These are phyloP conservation scores for Megaceryle maxima DNA, from an alignment of 2,113 vertebrate species.

Conservation along the genomic window DNA sequence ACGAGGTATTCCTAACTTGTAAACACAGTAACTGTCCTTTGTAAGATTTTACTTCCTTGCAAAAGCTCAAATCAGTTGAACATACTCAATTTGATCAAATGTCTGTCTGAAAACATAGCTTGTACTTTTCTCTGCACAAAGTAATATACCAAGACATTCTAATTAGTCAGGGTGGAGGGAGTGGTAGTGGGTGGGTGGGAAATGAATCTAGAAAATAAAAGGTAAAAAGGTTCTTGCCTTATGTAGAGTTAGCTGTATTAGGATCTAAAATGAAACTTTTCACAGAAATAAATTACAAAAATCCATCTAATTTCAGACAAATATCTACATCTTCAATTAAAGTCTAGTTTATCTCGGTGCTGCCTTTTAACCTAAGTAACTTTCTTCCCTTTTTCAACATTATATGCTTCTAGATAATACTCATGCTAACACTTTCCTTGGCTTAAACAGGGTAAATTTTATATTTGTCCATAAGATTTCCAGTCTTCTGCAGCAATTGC, in stretches of 20 bases:
- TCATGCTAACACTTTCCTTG: not conserved
- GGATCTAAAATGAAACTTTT: not conserved
- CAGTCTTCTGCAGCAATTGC: not conserved
- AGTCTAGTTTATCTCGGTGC: not conserved
- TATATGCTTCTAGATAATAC: not conserved
- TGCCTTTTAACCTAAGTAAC: not conserved
- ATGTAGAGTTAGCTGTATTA: not conserved
- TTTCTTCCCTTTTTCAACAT: not conserved
- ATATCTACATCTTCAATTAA: not conserved
- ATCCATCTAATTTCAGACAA: not conserved
- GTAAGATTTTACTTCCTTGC: not conserved
- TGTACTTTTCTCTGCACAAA: not conserved
- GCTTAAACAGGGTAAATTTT: not conserved
- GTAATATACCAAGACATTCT: not conserved
- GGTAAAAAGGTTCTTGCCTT: not conserved
- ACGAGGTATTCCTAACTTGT: constrained; percentile 44
- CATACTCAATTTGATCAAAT: not conserved
- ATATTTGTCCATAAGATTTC: not conserved
- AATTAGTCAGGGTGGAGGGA: not conserved
- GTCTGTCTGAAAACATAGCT: not conserved
- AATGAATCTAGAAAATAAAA: not conserved
- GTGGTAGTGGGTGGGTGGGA: too few species aligned
- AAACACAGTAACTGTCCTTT: constrained; percentile 40
- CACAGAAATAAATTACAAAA: not conserved
- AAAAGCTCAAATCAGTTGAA: not conserved